Evolutionary conservation across 2,113 vertebrate genomes (phyloP).

Genomic region (Amazona vittata): DNA sequence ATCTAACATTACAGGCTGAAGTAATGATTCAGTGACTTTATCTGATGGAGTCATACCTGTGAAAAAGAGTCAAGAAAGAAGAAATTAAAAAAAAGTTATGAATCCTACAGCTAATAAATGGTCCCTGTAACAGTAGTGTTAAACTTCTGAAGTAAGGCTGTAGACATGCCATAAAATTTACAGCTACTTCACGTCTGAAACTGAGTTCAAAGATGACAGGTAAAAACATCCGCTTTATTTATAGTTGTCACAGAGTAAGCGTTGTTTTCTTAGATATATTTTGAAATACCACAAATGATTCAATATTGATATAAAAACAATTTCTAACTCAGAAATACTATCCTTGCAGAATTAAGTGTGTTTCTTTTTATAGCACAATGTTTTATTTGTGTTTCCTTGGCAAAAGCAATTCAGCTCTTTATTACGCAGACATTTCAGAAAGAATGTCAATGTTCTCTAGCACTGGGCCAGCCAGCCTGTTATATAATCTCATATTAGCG

Average conservation of each 20-base stretch:
- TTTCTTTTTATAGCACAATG: slow-evolving; percentile 32
- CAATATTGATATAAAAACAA: neutral
- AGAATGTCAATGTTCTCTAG: neutral
- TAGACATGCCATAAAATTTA: neutral
- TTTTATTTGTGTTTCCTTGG: slow-evolving; percentile 51
- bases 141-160: neutral
- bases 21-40: slow-evolving; percentile 48
- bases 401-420: slow-evolving; percentile 30
- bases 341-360: neutral
- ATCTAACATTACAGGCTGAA: slow-evolving; percentile 37
- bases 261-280: neutral
- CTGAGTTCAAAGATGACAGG: neutral
- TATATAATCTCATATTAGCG: neutral
- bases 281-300: neutral
- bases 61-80: neutral
- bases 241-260: neutral
- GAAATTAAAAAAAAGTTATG: neutral
- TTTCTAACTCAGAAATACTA: neutral
- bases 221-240: neutral
- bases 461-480: neutral
- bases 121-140: neutral
- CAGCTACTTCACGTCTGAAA: neutral
- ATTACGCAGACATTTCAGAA: neutral
- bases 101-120: neutral
- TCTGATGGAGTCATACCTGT: slow-evolving; percentile 78